These are phyloP conservation scores for Nasonovia ribisnigri DNA, from an alignment of 2,888 invertebrate genomes.

Conservation along the genomic window DNA sequence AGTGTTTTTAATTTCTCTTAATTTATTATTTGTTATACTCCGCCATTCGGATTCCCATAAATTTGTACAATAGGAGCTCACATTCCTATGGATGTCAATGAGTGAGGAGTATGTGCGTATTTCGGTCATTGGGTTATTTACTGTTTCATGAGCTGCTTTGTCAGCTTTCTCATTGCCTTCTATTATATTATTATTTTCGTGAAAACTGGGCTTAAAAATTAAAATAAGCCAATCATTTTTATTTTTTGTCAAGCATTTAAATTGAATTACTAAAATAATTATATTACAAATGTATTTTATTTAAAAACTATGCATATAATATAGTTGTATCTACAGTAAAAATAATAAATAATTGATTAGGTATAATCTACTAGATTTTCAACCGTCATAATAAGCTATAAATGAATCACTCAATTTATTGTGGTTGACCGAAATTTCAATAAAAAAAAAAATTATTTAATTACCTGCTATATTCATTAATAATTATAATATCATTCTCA, in stretches of 20 bases:
- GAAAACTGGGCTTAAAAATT: neutral
- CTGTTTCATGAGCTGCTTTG: no score
- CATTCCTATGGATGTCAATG: no score
- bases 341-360: neutral
- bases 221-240: no score
- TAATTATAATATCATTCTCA: neutral
- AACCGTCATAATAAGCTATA: neutral
- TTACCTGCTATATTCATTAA: neutral
- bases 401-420: neutral
- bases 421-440: constrained; percentile 4
- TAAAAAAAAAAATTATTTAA: neutral
- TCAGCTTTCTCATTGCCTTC: no score
- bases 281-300: neutral
- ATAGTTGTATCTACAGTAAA: neutral
- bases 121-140: no score
- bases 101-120: no score
- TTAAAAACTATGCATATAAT: neutral
- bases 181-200: neutral
- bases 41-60: no score
- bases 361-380: neutral
- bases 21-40: no score
- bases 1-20: no score
- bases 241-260: neutral
- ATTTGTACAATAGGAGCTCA: no score
- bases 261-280: neutral